A percentile compares a stretch with the other conserved stretches of the same genome.
Evolutionary conservation across 2,888 invertebrate genomes (phyloP).

Genomic region (Rotaria socialis): DNA sequence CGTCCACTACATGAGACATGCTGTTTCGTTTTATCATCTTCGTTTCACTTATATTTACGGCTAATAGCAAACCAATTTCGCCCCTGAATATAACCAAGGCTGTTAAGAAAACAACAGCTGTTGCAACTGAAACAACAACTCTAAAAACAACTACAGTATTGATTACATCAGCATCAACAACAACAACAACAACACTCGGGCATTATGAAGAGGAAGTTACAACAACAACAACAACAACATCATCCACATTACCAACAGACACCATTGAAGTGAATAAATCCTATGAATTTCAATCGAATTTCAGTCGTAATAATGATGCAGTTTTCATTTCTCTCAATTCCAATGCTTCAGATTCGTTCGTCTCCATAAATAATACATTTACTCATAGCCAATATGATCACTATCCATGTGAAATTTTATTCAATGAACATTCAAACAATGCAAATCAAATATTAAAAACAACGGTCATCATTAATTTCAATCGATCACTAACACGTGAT

Average conservation of each 20-base stretch:
- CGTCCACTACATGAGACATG: neutral
- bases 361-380: neutral
- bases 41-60: neutral
- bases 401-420: neutral
- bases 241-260: too few species aligned
- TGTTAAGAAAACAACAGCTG: neutral
- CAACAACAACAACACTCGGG: neutral
- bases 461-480: neutral
- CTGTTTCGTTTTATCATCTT: neutral
- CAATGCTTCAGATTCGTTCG: neutral
- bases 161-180: neutral
- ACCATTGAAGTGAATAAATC: neutral
- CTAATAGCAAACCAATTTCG: neutral
- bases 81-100: neutral
- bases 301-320: constrained; percentile 2
- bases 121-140: neutral
- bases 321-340: neutral
- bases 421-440: neutral
- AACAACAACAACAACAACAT: neutral
- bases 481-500: neutral
- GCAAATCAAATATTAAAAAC: neutral
- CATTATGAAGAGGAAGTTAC: neutral
- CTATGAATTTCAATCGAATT: neutral
- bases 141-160: neutral
- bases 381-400: neutral